Base-by-base conservation (phyloP, 2,113 vertebrate genomes). In the Alligator sinensis region DNA sequence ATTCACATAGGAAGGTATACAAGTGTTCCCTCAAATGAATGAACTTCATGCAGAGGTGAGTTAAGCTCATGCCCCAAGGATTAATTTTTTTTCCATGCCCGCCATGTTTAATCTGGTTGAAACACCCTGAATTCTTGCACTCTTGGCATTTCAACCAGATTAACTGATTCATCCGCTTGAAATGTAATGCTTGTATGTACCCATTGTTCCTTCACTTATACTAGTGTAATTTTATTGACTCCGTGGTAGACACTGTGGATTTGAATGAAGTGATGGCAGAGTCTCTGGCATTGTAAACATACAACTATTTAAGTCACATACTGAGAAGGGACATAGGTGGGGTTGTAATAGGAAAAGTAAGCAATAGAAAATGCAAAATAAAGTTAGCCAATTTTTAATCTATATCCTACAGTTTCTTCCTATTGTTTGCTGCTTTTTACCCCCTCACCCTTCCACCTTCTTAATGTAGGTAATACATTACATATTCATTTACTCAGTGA, bases 251-350 rank as follows among this genome's bases (percentile, higher is more conserved):
- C 19, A 34, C 74, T 90, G 79, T 66, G 78, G 84, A 94, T 92
- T 77, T 93, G 55, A 90, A 88, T 92, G 94, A 91, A 89, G 5
- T 22, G 14, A 91, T 34, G 34, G 72, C 89, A 63, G 18, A 27
- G 59, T 87, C 38, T 83, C 82, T 89, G 34, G 59, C 21, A 68
- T 0, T 0, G 16, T 72, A 61, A 79, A 55, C n/a, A 18, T 55
- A 93, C 92, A 89, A 84, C 82, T 77, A 17, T n/a, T 55, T 1
- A 3, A 64, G 77, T 92, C 61, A 89, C 80, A 84, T 87, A 64
- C 58, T 95, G 61, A 82, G 80, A 79, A 9, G 9, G 21, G 55
- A 82, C 19, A 47, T 47, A 22, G 34, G 61, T 34, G 24, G 22
- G 91, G 27, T 30, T 77, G 30, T 88, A 74, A 12, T 2, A 83